Evolutionary conservation across 2,797 vertebrate genomes (phyloP).

Genomic region (Propithecus deckenii): DNA sequence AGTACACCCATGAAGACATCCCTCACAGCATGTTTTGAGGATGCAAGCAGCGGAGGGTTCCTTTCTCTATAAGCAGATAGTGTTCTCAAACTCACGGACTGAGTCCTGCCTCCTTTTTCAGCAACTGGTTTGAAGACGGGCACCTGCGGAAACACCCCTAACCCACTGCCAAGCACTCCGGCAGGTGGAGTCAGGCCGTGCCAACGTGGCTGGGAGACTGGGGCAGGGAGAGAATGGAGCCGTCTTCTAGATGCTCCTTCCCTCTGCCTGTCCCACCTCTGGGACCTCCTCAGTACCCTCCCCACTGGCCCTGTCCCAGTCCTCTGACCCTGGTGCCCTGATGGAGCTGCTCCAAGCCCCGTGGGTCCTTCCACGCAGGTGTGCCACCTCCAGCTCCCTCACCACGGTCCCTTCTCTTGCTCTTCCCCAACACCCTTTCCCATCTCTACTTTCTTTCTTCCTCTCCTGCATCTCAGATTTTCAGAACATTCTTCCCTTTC

Average conservation of each 20-base stretch:
- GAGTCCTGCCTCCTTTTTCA: background rate
- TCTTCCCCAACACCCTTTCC: background rate
- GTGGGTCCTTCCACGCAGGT: accelerated
- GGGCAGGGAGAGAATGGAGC: background rate
- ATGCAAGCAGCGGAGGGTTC: background rate
- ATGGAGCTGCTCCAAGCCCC: background rate
- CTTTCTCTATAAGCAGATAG: background rate
- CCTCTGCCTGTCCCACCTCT: background rate
- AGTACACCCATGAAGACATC: background rate
- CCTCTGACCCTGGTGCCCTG: background rate
- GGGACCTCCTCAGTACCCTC: background rate
- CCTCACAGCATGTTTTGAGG: background rate
- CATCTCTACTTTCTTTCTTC: background rate
- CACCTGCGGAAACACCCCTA: background rate
- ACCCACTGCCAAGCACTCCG: too few species aligned
- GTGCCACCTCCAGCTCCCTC: background rate
- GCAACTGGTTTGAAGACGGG: background rate
- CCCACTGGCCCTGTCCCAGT: background rate
- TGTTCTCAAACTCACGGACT: background rate
- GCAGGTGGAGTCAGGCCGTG: background rate
- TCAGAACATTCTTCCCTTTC: background rate
- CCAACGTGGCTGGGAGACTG: too few species aligned
- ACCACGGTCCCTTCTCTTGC: background rate
- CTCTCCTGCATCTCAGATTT: background rate
- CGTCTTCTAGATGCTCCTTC: background rate